Evolutionary conservation across 2,797 vertebrate species (phyloP).

Genomic region (Malacoraja senta): DNA sequence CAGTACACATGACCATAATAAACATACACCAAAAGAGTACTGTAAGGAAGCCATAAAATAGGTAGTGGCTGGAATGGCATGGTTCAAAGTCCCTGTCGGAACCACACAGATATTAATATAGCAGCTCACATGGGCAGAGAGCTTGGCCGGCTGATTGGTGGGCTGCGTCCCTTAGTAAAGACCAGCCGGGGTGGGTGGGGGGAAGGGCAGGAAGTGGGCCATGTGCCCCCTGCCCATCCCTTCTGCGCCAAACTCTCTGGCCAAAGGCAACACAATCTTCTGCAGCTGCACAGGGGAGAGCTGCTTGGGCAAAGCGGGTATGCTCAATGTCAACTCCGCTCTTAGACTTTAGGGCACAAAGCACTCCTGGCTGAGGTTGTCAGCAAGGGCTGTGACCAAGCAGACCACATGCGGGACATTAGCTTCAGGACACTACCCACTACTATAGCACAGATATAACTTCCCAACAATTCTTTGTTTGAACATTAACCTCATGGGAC

Average conservation of each 20-base stretch:
- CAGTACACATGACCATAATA: too few species aligned
- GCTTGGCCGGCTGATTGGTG: too few species aligned
- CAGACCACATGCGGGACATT: background rate
- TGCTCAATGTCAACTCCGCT: background rate
- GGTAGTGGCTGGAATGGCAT: too few species aligned
- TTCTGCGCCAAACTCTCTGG: background rate
- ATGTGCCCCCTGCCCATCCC: background rate
- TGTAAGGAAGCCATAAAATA: too few species aligned
- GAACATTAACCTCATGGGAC: background rate
- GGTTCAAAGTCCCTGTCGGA: too few species aligned
- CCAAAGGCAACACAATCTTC: background rate
- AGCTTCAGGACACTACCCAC: background rate
- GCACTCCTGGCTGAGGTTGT: background rate
- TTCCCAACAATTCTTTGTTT: background rate
- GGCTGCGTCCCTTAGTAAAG: too few species aligned
- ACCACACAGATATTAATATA: too few species aligned
- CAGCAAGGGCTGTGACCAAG: background rate
- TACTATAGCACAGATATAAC: background rate
- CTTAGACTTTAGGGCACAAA: background rate
- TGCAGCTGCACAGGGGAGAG: background rate
- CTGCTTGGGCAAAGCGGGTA: background rate
- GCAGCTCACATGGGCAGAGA: too few species aligned
- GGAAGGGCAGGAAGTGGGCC: background rate
- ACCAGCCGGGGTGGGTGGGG: too few species aligned
- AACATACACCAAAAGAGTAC: too few species aligned